phyloP scores from a whole-genome alignment of 2,113 vertebrate species.

The Leiothrix lutea region DNA sequence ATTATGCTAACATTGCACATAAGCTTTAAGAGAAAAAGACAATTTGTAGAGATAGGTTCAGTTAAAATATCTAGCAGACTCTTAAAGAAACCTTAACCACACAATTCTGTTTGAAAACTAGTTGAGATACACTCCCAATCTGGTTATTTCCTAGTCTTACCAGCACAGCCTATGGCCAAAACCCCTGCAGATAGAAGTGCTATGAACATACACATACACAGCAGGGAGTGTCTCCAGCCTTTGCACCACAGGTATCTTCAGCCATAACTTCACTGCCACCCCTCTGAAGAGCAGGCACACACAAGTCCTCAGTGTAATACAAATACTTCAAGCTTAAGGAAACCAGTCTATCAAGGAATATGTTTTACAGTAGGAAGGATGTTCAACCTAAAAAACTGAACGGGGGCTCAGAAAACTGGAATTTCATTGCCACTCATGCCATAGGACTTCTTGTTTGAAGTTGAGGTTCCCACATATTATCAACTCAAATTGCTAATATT shows the following conservation, averaged over 20 bases:
- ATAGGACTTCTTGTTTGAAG: not conserved
- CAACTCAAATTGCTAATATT: not conserved
- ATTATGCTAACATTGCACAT: not conserved
- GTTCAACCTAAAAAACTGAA: not conserved
- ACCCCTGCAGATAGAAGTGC: not conserved
- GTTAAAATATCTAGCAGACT: not conserved
- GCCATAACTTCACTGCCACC: not conserved
- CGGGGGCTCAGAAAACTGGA: not conserved
- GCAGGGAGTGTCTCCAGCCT: not conserved
- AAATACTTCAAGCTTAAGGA: not conserved
- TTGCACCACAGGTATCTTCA: not conserved
- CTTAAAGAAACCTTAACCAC: not conserved
- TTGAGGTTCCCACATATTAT: not conserved
- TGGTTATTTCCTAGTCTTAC: not conserved
- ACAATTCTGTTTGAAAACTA: not conserved
- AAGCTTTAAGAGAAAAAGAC: not conserved
- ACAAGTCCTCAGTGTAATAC: not conserved
- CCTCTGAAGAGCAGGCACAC: not conserved
- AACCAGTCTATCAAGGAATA: not conserved
- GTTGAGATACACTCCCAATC: not conserved
- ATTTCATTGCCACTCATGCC: not conserved
- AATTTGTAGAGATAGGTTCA: not conserved
- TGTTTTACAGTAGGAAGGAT: not conserved
- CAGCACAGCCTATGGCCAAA: not conserved
- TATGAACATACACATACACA: rapidly evolving